phyloP scores from a whole-genome alignment of 2,888 invertebrate species.

The Tiliacea citrago region DNA sequence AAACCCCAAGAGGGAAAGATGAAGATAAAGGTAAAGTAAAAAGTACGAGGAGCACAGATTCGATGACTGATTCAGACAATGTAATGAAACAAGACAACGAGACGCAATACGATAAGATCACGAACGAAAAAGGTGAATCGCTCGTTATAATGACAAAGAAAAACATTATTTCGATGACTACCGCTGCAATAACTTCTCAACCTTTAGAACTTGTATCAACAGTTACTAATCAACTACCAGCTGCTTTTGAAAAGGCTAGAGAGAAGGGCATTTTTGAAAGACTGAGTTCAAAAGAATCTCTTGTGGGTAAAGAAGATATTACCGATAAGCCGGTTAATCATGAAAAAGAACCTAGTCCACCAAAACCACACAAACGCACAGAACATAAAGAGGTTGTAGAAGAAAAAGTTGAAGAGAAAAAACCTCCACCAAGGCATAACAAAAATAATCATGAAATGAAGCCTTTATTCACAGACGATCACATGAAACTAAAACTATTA shows the following conservation, averaged over 20 bases:
- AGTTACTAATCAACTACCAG: slow-evolving; percentile 89
- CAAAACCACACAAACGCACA: slow-evolving; percentile 56
- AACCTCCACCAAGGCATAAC: slow-evolving; percentile 71
- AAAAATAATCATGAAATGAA: slow-evolving; percentile 67
- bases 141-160: slow-evolving; percentile 87
- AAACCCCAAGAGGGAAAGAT: slow-evolving; percentile 56
- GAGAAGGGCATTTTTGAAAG: slow-evolving; percentile 88
- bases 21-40: slow-evolving; percentile 67
- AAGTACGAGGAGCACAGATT: slow-evolving; percentile 69
- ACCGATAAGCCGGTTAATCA: slow-evolving; percentile 46
- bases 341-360: slow-evolving; percentile 64
- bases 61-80: slow-evolving; percentile 75
- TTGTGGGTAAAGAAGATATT: slow-evolving; percentile 77
- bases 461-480: slow-evolving; percentile 79
- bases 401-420: slow-evolving; percentile 78
- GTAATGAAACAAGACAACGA: slow-evolving; percentile 84
- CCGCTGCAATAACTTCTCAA: slow-evolving; percentile 90
- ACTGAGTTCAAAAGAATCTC: slow-evolving; percentile 86
- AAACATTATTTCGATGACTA: slow-evolving; percentile 90
- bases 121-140: slow-evolving; percentile 82
- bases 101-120: slow-evolving; percentile 87
- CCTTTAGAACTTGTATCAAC: slow-evolving; percentile 90
- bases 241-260: slow-evolving; percentile 87
- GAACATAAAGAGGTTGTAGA: slow-evolving; percentile 63
- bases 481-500: slow-evolving; percentile 82